phyloP scores from a whole-genome alignment of 2,113 vertebrate genomes.

The Neodon shergylaensis region DNA sequence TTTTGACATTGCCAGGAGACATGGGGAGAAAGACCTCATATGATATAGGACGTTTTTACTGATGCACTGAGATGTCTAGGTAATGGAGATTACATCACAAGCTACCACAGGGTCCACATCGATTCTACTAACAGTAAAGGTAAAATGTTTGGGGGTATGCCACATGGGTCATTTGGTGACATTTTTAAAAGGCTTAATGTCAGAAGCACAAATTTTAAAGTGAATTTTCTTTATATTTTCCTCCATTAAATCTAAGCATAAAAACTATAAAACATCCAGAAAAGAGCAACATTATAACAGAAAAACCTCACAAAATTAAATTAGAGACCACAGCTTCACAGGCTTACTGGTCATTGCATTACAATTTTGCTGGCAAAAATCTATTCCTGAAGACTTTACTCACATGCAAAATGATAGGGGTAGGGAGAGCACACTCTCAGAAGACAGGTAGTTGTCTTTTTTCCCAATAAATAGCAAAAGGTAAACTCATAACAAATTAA shows the following conservation, averaged over 20 bases:
- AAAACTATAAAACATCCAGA: conserved; percentile 18
- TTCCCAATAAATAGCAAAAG: conserved; percentile 27
- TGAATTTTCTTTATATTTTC: background rate
- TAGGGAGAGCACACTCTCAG: background rate
- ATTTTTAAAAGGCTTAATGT: conserved; percentile 58
- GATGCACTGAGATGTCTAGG: conserved; percentile 30
- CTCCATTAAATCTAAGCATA: conserved; percentile 8
- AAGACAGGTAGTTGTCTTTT: background rate
- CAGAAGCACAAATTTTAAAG: conserved; percentile 46
- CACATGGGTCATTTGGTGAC: conserved; percentile 38
- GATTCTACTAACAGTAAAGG: conserved; percentile 15
- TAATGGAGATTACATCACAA: conserved; percentile 7
- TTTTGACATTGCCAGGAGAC: background rate
- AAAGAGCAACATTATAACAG: conserved; percentile 1
- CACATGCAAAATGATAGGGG: background rate
- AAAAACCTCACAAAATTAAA: conserved; percentile 1
- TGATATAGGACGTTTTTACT: background rate
- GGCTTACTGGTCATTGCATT: background rate
- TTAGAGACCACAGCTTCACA: background rate
- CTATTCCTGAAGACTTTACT: background rate
- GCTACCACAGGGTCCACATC: background rate
- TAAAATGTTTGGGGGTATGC: conserved; percentile 25
- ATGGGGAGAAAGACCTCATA: background rate
- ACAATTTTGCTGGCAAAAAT: background rate
- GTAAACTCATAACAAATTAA: background rate